A percentile compares a stretch with the other conserved stretches of the same genome.
These are phyloP conservation scores for Lutraria rhynchaena DNA, from an alignment of 1,140 invertebrate species.

Conservation along the genomic window DNA sequence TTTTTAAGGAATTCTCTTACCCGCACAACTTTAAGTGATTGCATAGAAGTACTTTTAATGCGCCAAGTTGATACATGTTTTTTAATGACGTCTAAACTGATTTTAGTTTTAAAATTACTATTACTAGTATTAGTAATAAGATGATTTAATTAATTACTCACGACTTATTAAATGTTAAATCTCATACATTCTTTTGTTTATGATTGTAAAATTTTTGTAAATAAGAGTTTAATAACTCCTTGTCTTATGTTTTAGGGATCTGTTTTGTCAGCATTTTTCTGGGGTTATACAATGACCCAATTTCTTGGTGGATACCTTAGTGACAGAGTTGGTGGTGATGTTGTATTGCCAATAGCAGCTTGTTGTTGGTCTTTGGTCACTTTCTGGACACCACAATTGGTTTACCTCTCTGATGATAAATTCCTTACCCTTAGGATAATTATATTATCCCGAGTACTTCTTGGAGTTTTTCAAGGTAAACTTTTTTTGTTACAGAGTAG, in stretches of 20 bases:
- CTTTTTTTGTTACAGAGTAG: not conserved
- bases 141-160: too few relatives aligned
- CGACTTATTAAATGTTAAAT: too few relatives aligned
- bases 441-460: slow-evolving; percentile 85
- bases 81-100: too few relatives aligned
- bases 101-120: too few relatives aligned
- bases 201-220: not conserved
- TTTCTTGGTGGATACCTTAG: slow-evolving; percentile 87
- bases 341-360: slow-evolving; percentile 86
- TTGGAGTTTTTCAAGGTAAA: slow-evolving; percentile 88
- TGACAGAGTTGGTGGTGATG: slow-evolving; percentile 88
- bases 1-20: too few relatives aligned
- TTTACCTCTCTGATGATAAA: slow-evolving; percentile 85
- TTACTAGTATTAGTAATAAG: too few relatives aligned
- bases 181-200: not conserved
- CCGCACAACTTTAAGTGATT: too few relatives aligned
- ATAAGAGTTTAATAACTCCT: not conserved
- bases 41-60: too few relatives aligned
- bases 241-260: slow-evolving; percentile 83
- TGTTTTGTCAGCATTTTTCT: slow-evolving; percentile 89
- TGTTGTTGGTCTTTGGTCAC: slow-evolving; percentile 88
- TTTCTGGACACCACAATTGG: slow-evolving; percentile 87
- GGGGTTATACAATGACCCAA: slow-evolving; percentile 90
- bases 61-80: too few relatives aligned
- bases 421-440: slow-evolving; percentile 85